Conservation (phyloP, 92 coral and sea anemone species). For the Porites cylindrica region DNA sequence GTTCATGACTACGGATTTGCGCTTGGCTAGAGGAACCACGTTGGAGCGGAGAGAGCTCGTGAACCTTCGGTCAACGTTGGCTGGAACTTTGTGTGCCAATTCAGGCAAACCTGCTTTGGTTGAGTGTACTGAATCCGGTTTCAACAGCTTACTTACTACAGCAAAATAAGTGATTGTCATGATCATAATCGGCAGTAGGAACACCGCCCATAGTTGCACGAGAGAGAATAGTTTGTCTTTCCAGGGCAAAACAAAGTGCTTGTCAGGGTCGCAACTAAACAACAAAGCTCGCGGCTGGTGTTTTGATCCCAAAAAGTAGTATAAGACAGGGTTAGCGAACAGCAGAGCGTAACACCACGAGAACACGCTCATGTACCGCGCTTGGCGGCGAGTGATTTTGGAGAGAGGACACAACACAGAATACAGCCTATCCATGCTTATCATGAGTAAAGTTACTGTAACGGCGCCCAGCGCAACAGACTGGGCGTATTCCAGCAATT, state of each 20-base stretch:
- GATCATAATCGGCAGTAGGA: conserved; percentile 77
- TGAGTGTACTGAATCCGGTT: conserved; percentile 63
- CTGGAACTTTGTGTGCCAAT: conserved; percentile 62
- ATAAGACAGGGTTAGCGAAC: conserved; percentile 91
- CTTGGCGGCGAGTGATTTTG: conserved; percentile 95
- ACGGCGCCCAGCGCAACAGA: conserved; percentile 90
- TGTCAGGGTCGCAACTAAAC: conserved; percentile 62
- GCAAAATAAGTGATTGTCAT: conserved; percentile 77
- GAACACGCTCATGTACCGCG: conserved; percentile 92
- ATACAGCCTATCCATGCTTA: conserved; percentile 89
- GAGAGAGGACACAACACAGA: conserved; percentile 89
- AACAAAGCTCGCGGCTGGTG: conserved; percentile 83
- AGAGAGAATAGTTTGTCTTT: conserved; percentile 86
- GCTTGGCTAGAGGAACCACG: conserved; percentile 93
- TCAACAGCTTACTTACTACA: conserved; percentile 78
- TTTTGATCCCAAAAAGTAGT: conserved; percentile 85
- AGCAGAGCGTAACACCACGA: conserved; percentile 96
- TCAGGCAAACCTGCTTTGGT: conserved; percentile 57
- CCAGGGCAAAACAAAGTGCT: conserved; percentile 54
- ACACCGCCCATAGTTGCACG: conserved; percentile 85
- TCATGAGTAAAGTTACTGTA: conserved; percentile 83
- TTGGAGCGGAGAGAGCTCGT: conserved; percentile 84
- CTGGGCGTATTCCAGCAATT: conserved; percentile 88
- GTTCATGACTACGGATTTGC: conserved; percentile 97
- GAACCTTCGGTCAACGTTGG: conserved; percentile 73